Base-by-base conservation (phyloP, 2,888 invertebrate species). In the Phengaris alcon region DNA sequence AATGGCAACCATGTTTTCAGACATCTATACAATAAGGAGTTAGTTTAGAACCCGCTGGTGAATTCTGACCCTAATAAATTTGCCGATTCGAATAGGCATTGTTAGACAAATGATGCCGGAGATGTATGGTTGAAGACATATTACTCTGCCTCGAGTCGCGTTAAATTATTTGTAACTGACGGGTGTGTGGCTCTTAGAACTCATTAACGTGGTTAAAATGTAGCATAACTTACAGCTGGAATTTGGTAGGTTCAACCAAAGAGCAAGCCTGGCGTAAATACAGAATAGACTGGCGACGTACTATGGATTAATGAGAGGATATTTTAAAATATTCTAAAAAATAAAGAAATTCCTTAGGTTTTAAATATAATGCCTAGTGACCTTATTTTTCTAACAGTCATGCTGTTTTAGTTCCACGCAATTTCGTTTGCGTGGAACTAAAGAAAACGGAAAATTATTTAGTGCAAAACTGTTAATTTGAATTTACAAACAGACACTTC, bases 11-110 rank as follows among this genome's bases (percentile, higher is more conserved):
- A 86, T 83, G 82, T 82, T 84, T 86, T 86, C 88, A 90, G 90
- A 88, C 87, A 87, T 86, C 84, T 87, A 85, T 86, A 90, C 90
- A 91, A 89, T 90, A 90, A 92, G 90, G 89, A 90, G 87, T 84
- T 82, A 84, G 86, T 88, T 87, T 87, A 86, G 89, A 87, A 88
- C 90, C 90, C 89, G 85, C 90, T 89, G 90, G 90, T 90, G 90
- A 91, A 91, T 89, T 91, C 87, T 89, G 89, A 93, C 93, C 93
- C 90, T 93, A 91, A 93, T 93, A 93, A 93, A 92, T 93, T 90
- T 88, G 82, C 87, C 85, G 82, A 90, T 91, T 88, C 91, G 90
- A 91, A 91, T 89, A 82, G 85, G 86, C 85, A 88, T 87, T 90
- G 90, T 90, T 86, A 87, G 90, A 91, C 90, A 90, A 92, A 92